Base-by-base conservation (phyloP, 2,888 invertebrate species). In the Bugula neritina region DNA sequence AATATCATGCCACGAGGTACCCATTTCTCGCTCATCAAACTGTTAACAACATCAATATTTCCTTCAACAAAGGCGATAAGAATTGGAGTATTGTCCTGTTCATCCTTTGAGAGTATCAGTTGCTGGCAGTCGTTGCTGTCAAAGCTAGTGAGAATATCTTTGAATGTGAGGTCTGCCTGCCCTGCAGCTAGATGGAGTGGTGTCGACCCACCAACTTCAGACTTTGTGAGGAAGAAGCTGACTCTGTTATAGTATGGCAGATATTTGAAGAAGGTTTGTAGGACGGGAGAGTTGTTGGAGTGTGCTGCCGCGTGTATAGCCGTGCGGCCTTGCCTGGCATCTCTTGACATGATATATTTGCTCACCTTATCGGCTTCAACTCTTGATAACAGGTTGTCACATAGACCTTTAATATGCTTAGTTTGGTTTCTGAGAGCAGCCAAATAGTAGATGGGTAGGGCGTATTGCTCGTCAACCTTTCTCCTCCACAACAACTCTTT, bases 61-160 rank as follows among this genome's bases (percentile, higher is more conserved):
- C 63, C 63, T 13, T 63, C 63, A 27, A 63, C 31, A 31, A 63
- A 63, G 2, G 63, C 63, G 10, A 63, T 63, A 13, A 63, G 63
- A 63, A 63, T 63, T 13, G 63, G 63, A 10, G 63, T 63, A 31
- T 63, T 63, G n/a, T 31, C 29, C 13, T 63, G 63, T 3, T 25
- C 2, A 13, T 63, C 63, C 5, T 2, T 31, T 5, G 31, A 25
- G 31, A 63, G 27, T 31, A 63, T 27, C 34, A 63, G 31, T 34
- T n/a, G 63, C 31, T 63, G 27, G 5, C 63, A 31, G 10, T 63
- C 63, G n/a, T 63, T 31, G 31, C 17, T 13, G n/a, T 27, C 27
- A 27, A 63, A 31, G 27, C 31, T 21, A n/a, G 13, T 17, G 31
- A 63, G 29, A 17, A 63, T 63, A 2, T 27, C 34, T 31, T 63